phyloP scores from a whole-genome alignment of 2,113 vertebrate genomes.

The Apodemus sylvaticus region DNA sequence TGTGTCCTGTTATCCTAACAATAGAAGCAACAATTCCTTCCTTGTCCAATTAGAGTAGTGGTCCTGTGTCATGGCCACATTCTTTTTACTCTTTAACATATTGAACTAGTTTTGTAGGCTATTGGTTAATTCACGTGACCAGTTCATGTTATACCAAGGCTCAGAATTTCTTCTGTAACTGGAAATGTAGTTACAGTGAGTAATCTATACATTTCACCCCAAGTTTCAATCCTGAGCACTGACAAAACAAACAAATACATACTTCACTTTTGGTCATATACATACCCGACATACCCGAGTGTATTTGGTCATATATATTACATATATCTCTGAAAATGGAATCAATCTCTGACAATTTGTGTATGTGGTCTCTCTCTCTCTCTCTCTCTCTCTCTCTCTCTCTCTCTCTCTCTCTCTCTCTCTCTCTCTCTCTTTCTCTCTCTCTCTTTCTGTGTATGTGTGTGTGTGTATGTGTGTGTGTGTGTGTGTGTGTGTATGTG shows the following conservation, averaged over 20 bases:
- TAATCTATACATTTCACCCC: not conserved
- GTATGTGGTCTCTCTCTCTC: too few species aligned
- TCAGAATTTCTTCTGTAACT: not conserved
- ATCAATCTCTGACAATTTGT: not conserved
- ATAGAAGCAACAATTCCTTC: not conserved
- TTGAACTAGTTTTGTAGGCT: not conserved
- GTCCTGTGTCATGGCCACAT: not conserved
- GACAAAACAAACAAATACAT: not conserved
- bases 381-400: too few species aligned
- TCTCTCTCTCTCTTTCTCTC: too few species aligned
- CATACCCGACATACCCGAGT: too few species aligned
- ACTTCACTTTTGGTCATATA: not conserved
- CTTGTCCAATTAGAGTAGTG: not conserved
- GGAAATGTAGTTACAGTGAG: not conserved
- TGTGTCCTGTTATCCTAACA: not conserved
- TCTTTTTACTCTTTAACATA: not conserved
- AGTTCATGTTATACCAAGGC: not conserved
- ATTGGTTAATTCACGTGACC: not conserved
- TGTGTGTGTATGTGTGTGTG: too few species aligned
- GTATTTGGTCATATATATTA: not conserved
- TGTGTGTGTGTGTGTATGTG: not conserved
- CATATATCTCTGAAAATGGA: not conserved
- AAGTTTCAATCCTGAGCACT: too few species aligned
- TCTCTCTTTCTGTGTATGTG: too few species aligned
- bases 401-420: too few species aligned